Evolutionary conservation across 2,888 invertebrate genomes (phyloP).

Genomic region (Auanema freiburgensis): DNA sequence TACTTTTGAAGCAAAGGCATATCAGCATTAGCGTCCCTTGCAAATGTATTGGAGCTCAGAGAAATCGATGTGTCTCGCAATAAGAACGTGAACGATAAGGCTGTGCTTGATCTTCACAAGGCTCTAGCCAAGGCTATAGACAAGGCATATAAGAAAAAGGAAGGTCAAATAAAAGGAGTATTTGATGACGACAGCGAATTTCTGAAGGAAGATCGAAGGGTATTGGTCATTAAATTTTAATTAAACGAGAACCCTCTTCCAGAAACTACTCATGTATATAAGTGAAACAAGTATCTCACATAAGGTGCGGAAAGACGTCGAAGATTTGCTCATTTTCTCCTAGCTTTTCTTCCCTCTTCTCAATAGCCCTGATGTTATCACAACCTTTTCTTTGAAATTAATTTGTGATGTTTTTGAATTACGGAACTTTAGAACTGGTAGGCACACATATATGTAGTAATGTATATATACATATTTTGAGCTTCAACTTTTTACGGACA

Average conservation of each 20-base stretch:
- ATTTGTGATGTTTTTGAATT: too few species aligned
- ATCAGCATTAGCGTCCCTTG: constrained; percentile 27
- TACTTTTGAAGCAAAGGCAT: constrained; percentile 34
- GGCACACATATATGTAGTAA: too few species aligned
- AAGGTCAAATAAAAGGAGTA: constrained; percentile 4
- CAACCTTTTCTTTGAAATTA: too few species aligned
- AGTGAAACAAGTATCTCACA: constrained; percentile 25
- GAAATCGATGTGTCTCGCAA: constrained; percentile 28
- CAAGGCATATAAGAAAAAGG: too few species aligned
- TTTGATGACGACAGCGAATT: constrained; percentile 14
- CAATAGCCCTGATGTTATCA: too few species aligned
- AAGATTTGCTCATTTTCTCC: constrained; percentile 26
- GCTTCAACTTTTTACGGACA: too few species aligned
- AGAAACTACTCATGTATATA: constrained; percentile 28
- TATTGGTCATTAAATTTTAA: constrained; percentile 4
- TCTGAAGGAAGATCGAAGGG: constrained; percentile 6
- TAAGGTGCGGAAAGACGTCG: constrained; percentile 17
- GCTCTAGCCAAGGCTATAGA: constrained; percentile 27
- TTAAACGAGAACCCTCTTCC: constrained; percentile 6
- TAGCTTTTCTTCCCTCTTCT: background rate
- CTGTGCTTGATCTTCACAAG: constrained; percentile 32
- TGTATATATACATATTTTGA: too few species aligned
- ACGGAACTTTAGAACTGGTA: too few species aligned
- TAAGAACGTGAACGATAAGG: constrained; percentile 30
- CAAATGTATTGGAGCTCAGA: constrained; percentile 23